Conservation (phyloP, 2,888 invertebrate species). For the Tipula vernalis region DNA sequence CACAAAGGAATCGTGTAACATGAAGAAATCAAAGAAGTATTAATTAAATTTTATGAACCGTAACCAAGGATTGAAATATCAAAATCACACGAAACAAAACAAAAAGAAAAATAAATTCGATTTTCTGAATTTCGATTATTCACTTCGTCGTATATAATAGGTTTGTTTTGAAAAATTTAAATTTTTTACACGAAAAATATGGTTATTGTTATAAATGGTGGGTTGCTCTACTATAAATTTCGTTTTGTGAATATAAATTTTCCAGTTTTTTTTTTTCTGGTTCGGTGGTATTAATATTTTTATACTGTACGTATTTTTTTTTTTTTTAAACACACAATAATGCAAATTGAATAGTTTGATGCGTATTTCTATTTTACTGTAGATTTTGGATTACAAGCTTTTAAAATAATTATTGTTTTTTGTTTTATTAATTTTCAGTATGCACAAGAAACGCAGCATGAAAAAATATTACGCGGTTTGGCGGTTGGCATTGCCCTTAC, state of each 20-base stretch:
- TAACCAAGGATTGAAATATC: neutral
- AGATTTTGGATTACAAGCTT: neutral
- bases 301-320: neutral
- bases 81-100: neutral
- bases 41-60: neutral
- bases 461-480: conserved; percentile 93
- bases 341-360: neutral
- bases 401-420: neutral
- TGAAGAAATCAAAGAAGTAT: neutral
- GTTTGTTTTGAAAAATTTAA: neutral
- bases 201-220: neutral
- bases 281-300: neutral
- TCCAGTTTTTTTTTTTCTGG: neutral
- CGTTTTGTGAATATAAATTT: neutral
- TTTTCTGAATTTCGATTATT: neutral
- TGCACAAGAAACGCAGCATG: conserved; percentile 83
- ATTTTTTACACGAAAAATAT: neutral
- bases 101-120: neutral
- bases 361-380: neutral
- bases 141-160: neutral
- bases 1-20: neutral
- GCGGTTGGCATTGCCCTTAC: conserved; percentile 94
- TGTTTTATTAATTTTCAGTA: conserved; percentile 41
- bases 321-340: neutral
- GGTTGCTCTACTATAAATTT: neutral